Evolutionary conservation across 23 tunicate genomes (phyloP).

Genomic region (Trididemnum miniatum): DNA sequence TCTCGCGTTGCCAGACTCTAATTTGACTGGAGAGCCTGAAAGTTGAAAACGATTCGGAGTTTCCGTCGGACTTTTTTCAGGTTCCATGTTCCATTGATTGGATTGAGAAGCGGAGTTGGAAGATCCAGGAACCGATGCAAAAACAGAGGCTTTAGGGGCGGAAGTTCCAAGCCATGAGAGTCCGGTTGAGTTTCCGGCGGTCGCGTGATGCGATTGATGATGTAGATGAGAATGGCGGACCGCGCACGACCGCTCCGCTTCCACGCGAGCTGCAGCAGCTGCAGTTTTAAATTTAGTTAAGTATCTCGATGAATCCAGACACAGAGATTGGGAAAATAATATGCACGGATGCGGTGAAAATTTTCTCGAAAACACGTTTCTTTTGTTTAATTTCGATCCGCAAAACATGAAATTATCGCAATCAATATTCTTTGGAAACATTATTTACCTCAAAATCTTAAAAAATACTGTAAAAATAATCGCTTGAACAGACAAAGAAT

Average conservation of each 20-base stretch:
- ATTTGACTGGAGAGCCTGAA: constrained; percentile 10
- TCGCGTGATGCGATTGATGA: constrained; percentile 36
- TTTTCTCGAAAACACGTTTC: too few species aligned
- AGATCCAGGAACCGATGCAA: constrained; percentile 30
- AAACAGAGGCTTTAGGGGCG: constrained; percentile 36
- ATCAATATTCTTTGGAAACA: too few species aligned
- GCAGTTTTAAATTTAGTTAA: constrained; percentile 34
- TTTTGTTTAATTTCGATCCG: too few species aligned
- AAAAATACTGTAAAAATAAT: too few species aligned
- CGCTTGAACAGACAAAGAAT: too few species aligned
- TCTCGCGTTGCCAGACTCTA: not conserved
- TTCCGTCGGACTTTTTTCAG: constrained; percentile 27
- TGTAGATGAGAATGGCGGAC: constrained; percentile 44
- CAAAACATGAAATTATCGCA: too few species aligned
- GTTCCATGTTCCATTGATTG: constrained; percentile 25
- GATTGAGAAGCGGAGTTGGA: constrained; percentile 32
- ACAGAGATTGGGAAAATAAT: too few species aligned
- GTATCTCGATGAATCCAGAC: constrained; percentile 3
- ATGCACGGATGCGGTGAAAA: too few species aligned
- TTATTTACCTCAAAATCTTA: too few species aligned
- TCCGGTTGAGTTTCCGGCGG: constrained; percentile 32
- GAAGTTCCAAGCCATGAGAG: constrained; percentile 56
- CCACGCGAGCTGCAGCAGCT: constrained; percentile 59
- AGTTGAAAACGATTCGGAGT: not conserved
- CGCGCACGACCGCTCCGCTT: constrained; percentile 66